These are phyloP conservation scores for Echinops telfairi DNA, from an alignment of 2,113 vertebrate species.

Conservation along the genomic window DNA sequence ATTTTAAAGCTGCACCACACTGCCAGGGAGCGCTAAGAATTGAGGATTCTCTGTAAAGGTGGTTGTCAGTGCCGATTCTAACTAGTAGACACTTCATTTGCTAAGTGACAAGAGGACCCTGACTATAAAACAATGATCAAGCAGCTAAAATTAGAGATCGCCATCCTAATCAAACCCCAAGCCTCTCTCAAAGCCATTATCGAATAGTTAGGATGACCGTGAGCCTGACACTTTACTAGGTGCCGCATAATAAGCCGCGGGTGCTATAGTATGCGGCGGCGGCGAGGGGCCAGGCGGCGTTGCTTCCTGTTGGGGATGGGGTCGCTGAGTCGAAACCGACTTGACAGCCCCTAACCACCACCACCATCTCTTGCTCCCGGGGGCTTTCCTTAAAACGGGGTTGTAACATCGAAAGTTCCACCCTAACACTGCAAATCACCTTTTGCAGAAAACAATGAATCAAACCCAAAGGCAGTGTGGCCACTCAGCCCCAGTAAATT, in stretches of 20 bases:
- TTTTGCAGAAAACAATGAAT: neutral
- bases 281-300: too few species aligned
- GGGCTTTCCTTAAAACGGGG: neutral
- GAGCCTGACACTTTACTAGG: neutral
- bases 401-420: neutral
- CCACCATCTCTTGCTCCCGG: neutral
- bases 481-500: neutral
- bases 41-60: neutral
- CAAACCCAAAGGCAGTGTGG: conserved; percentile 3
- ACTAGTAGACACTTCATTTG: neutral
- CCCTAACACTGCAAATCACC: neutral
- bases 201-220: neutral
- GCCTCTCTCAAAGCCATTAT: neutral
- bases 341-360: too few species aligned
- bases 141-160: neutral
- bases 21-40: conserved; percentile 1
- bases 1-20: neutral
- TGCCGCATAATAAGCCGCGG: neutral
- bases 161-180: neutral
- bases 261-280: too few species aligned
- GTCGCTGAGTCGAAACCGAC: too few species aligned
- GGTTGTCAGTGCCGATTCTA: neutral
- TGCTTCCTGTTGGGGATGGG: too few species aligned
- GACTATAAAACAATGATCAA: neutral
- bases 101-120: neutral